Evolutionary conservation across 92 coral and sea anemone genomes (phyloP).

Genomic region (Zoanthus sansibaricus): DNA sequence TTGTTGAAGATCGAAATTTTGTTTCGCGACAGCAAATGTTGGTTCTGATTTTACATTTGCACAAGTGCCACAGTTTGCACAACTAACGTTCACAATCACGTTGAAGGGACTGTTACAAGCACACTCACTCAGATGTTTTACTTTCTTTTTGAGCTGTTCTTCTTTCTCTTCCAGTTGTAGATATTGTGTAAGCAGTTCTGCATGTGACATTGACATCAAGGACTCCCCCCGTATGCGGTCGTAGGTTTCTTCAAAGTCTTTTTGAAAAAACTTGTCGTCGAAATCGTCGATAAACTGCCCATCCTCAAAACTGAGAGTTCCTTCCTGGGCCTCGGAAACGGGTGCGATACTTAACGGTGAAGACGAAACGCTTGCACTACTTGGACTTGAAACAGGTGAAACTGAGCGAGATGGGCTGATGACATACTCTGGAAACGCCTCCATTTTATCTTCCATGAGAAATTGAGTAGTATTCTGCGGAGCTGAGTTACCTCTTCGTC

Average conservation of each 20-base stretch:
- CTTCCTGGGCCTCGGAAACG: constrained; percentile 62
- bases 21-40: not conserved
- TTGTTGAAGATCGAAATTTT: constrained; percentile 6
- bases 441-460: constrained; percentile 89
- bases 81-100: constrained; percentile 35
- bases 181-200: constrained; percentile 78
- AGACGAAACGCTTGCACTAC: constrained; percentile 69
- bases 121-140: constrained; percentile 21
- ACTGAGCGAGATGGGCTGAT: constrained; percentile 57
- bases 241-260: constrained; percentile 91
- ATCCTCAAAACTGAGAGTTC: constrained; percentile 51
- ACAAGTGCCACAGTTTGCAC: constrained; percentile 45
- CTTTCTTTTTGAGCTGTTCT: constrained; percentile 64
- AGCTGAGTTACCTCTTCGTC: constrained; percentile 74
- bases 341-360: constrained; percentile 73
- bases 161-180: constrained; percentile 74
- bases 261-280: constrained; percentile 76
- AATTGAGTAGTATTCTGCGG: constrained; percentile 98
- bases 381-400: constrained; percentile 63
- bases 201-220: constrained; percentile 74
- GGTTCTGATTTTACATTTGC: constrained; percentile 46
- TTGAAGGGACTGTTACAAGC: constrained; percentile 36
- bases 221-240: constrained; percentile 82
- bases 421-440: constrained; percentile 66
- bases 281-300: constrained; percentile 74